Percentiles rank a stretch among this genome's conserved stretches.
Conservation (phyloP, 2,113 vertebrate genomes). For the Dicaeum eximium region DNA sequence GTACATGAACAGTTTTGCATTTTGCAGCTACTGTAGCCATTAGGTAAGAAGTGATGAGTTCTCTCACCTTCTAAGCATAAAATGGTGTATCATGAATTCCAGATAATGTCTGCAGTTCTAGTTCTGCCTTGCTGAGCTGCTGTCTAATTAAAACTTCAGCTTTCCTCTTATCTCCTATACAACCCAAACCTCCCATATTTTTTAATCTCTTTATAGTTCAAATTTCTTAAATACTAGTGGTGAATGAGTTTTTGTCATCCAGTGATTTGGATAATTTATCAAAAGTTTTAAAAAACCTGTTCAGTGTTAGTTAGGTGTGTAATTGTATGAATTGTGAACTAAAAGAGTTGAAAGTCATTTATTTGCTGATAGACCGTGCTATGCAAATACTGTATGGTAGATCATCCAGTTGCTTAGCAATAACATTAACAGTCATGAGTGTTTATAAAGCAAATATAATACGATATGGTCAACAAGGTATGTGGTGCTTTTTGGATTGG, state of each 20-base stretch:
- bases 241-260: neutral
- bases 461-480: conserved; percentile 35
- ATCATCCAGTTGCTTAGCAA: conserved; percentile 45
- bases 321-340: neutral
- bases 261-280: neutral
- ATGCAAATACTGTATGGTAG: conserved; percentile 2
- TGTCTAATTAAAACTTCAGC: neutral
- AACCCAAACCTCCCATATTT: neutral
- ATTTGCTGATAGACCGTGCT: neutral
- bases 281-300: neutral
- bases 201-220: neutral
- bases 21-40: neutral
- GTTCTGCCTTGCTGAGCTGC: neutral
- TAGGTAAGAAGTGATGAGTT: neutral
- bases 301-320: neutral
- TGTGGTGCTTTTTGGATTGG: conserved; percentile 42
- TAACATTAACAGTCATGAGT: conserved; percentile 35
- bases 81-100: neutral
- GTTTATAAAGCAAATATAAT: conserved; percentile 62
- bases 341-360: neutral
- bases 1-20: neutral
- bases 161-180: neutral
- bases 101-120: neutral
- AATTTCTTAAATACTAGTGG: neutral
- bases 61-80: neutral